Conservation (phyloP, 2,797 vertebrate genomes). For the Enteromius trimaculatus region DNA sequence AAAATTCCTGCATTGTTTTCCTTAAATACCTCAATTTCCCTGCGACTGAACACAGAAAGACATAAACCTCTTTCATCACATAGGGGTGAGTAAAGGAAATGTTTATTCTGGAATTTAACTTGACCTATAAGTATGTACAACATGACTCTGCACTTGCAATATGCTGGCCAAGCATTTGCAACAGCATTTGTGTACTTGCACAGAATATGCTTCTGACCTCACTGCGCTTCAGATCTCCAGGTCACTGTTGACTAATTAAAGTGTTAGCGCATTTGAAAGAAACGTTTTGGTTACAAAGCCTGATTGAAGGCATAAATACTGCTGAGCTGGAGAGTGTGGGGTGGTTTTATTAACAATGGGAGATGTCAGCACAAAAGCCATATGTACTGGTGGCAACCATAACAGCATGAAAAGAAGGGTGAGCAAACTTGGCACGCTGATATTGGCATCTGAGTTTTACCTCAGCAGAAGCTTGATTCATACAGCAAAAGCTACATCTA, state of each 20-base stretch:
- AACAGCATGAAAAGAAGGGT: conserved; percentile 55
- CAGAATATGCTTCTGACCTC: conserved; percentile 7
- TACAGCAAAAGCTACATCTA: conserved; percentile 30
- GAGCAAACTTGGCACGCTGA: conserved; percentile 55
- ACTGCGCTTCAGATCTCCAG: conserved; percentile 28
- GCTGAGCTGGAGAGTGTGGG: conserved; percentile 62
- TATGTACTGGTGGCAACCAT: conserved; percentile 47
- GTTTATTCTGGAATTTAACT: neutral
- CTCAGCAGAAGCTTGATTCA: conserved; percentile 44
- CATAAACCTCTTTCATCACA: neutral
- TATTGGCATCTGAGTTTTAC: conserved; percentile 20
- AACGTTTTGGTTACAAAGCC: neutral
- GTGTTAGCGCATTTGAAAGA: conserved; percentile 44
- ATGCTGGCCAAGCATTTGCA: neutral
- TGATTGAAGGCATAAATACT: conserved; percentile 38
- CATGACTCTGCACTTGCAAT: neutral
- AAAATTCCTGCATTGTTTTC: neutral
- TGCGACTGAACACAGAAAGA: neutral
- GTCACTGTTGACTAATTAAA: conserved; percentile 60
- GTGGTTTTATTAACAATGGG: conserved; percentile 53
- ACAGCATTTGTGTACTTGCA: neutral
- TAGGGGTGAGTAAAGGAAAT: neutral
- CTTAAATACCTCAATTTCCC: neutral
- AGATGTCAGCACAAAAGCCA: conserved; percentile 53
- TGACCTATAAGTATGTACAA: neutral